Percentiles rank a stretch among this genome's conserved stretches.
phyloP scores from a whole-genome alignment of 1,140 invertebrate genomes.

The Formica selysi region DNA sequence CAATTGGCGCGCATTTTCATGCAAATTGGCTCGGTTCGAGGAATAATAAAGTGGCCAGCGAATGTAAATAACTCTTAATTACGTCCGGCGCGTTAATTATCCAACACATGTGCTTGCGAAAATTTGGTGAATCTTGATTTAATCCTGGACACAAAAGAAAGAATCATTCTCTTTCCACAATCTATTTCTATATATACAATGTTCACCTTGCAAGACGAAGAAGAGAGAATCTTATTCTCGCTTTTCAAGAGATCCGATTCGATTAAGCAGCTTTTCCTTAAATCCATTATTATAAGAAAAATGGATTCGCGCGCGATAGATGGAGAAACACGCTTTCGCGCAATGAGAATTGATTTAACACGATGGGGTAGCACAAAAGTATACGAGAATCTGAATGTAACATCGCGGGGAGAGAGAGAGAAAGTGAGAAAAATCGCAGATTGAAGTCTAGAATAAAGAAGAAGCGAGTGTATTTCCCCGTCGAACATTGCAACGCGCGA shows the following conservation, averaged over 20 bases:
- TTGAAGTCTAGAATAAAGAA: conserved; percentile 58
- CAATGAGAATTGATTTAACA: conserved; percentile 27
- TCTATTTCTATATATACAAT: neutral
- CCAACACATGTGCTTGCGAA: neutral
- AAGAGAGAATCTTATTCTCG: neutral
- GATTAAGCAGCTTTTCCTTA: neutral
- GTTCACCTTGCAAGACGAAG: neutral
- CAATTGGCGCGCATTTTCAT: conserved; percentile 3
- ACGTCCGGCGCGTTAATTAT: neutral
- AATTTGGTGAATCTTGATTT: neutral
- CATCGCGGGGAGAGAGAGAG: neutral
- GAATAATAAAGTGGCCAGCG: neutral
- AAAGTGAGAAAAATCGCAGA: conserved; percentile 35
- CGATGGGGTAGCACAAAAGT: neutral
- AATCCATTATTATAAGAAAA: neutral
- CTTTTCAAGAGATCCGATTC: neutral
- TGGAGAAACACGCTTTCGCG: neutral
- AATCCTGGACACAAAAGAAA: neutral
- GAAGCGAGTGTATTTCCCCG: conserved; percentile 22
- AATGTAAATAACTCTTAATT: conserved; percentile 31
- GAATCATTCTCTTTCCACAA: neutral
- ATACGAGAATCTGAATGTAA: conserved; percentile 32
- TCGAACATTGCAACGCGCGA: conserved; percentile 57
- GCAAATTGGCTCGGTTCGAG: neutral
- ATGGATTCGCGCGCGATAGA: neutral